Evolutionary conservation across 2,113 vertebrate genomes (phyloP), one percentile per base, ranked within the genome.

Genomic region (Sylvia atricapilla): DNA sequence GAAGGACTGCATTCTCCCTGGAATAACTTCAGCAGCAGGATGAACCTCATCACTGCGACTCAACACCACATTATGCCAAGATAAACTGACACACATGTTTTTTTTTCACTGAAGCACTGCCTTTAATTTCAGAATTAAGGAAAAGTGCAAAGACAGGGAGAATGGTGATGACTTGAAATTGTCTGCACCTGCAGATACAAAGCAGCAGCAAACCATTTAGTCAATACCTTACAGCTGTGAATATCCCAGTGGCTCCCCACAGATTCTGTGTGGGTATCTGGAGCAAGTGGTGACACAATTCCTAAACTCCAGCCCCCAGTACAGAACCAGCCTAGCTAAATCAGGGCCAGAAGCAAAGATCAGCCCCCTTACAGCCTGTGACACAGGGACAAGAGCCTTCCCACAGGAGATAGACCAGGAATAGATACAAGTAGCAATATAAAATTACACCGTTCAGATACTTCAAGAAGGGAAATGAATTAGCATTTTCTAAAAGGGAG

Each of bases 361-460:
- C 53, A 47, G 9, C 20, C 28, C 68, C 58, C 35, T 35, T 8
- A 9, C 30, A 56, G 56, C 35, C 79, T 3, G 3, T 3, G 16
- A 46, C 80, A 68, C 0, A 6, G 7, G 25, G 31, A 82, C 9
- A 7, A 55, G 46, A 74, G 53, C 43, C 53, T 39, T 73, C 43
- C 43, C 46, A 39, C 28, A 17, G 0, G 15, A 87, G 49, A 55
- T 6, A 58, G 33, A 72, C 14, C 0, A 4, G 75, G 43, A 88
- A 74, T 59, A 82, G 89, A 89, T 68, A 92, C 52, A 89, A 93
- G 69, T 55, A 94, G 74, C 77, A 76, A 85, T n/a, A 93, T n/a
- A 76, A 89, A 79, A 94, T 25, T 43, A 60, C 46, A 87, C 9
- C 0, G 0, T 28, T 77, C 83, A 62, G 25, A 69, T 80, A 64